These are phyloP conservation scores for Takifugu bimaculatus DNA, from an alignment of 2,113 vertebrate genomes.

Conservation along the genomic window DNA sequence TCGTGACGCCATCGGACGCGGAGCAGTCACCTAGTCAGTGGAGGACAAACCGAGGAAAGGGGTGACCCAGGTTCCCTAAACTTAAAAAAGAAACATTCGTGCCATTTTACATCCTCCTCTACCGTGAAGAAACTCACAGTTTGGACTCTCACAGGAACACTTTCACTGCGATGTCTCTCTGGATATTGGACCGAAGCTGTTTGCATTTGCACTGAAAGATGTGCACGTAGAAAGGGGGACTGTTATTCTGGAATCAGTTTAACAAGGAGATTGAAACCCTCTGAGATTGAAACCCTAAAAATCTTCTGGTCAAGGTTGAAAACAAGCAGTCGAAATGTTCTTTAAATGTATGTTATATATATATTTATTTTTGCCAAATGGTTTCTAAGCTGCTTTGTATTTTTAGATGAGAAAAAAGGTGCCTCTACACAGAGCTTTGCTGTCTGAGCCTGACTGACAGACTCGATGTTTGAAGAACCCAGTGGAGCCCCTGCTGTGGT, in stretches of 20 bases:
- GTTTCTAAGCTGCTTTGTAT: slow-evolving; percentile 17
- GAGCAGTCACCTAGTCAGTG: slow-evolving; percentile 39
- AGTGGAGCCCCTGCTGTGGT: slow-evolving; percentile 16
- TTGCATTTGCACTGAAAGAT: slow-evolving; percentile 39
- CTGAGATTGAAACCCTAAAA: slow-evolving; percentile 11
- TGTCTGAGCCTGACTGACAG: slow-evolving; percentile 25
- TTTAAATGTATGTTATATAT: slow-evolving; percentile 15
- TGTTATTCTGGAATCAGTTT: slow-evolving; percentile 18
- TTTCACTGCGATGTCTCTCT: slow-evolving; percentile 40
- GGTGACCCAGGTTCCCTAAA: slow-evolving; percentile 68
- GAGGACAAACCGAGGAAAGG: slow-evolving; percentile 54
- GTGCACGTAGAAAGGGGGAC: slow-evolving; percentile 24
- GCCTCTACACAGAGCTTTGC: slow-evolving; percentile 8
- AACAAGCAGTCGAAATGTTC: slow-evolving; percentile 21
- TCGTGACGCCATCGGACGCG: slow-evolving; percentile 44
- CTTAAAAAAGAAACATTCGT: slow-evolving; percentile 24
- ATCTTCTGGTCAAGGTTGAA: slow-evolving; percentile 32
- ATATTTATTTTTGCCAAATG: slow-evolving; percentile 14
- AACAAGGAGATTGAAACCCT: background rate
- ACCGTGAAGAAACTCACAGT: slow-evolving; percentile 35
- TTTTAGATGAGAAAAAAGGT: background rate
- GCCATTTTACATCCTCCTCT: slow-evolving; percentile 36
- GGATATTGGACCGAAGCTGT: slow-evolving; percentile 41
- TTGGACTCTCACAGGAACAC: slow-evolving; percentile 30
- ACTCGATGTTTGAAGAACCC: slow-evolving; percentile 24